phyloP scores from a whole-genome alignment of 2,113 vertebrate genomes.

The Psittacara wagleri region DNA sequence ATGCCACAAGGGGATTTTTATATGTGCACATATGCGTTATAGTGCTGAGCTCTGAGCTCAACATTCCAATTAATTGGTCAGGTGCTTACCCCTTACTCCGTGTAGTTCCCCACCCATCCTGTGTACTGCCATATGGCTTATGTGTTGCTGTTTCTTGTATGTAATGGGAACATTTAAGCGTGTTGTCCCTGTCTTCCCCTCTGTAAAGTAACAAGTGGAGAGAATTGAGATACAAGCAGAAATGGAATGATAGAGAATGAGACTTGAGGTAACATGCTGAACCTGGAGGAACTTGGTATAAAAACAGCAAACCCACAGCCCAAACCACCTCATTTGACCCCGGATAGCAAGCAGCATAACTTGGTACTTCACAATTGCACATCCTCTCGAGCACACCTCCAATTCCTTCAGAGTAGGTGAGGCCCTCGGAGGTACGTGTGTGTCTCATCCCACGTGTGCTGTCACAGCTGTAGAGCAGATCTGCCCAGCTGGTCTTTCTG shows the following conservation, averaged over 20 bases:
- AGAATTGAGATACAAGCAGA: neutral
- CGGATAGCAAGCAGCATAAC: neutral
- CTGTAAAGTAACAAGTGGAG: neutral
- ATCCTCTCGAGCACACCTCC: neutral
- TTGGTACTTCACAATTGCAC: too few relatives aligned
- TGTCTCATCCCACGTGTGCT: too few relatives aligned
- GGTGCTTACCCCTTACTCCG: neutral
- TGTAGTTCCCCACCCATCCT: neutral
- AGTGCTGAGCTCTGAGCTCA: constrained; percentile 4
- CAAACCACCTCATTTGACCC: neutral
- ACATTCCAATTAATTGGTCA: neutral
- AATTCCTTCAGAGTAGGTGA: fast-evolving
- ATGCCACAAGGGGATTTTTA: neutral
- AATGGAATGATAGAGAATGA: neutral
- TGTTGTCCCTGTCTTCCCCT: neutral
- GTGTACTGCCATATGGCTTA: neutral
- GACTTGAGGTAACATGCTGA: neutral
- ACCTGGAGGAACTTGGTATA: neutral
- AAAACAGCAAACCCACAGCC: neutral
- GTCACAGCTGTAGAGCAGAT: fast-evolving
- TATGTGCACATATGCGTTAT: neutral
- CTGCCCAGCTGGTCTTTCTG: neutral
- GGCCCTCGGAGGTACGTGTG: fast-evolving
- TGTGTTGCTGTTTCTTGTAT: neutral
- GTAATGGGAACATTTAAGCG: neutral